Evolutionary conservation across 2,113 vertebrate genomes (phyloP).

Genomic region (Pterocles gutturalis): DNA sequence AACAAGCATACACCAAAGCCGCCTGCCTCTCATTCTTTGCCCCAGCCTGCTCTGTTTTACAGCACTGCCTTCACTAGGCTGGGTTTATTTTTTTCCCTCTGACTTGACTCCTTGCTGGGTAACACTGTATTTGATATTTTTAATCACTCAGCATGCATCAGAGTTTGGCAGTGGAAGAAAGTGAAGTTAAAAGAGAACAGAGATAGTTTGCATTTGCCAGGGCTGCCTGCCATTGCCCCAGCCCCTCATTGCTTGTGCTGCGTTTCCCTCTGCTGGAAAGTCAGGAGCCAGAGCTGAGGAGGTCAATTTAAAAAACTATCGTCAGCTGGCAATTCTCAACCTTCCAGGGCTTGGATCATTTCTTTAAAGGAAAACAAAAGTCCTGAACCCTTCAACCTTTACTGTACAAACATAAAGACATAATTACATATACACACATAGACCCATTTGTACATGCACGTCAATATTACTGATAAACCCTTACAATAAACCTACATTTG

Average conservation of each 20-base stretch:
- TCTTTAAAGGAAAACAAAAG: neutral
- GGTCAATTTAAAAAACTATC: no score
- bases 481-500: accelerated
- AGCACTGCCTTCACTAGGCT: neutral
- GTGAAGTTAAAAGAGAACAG: slow-evolving; percentile 60
- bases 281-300: neutral
- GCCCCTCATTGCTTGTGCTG: neutral
- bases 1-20: accelerated
- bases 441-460: accelerated
- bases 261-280: slow-evolving; percentile 33
- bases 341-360: accelerated
- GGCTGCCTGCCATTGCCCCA: slow-evolving; percentile 62
- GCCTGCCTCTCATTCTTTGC: neutral
- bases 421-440: accelerated
- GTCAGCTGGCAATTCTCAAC: accelerated
- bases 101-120: neutral
- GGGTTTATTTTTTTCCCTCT: neutral
- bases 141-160: slow-evolving; percentile 36
- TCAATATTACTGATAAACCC: neutral
- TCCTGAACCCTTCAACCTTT: neutral
- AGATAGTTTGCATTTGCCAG: slow-evolving; percentile 12
- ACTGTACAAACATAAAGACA: accelerated
- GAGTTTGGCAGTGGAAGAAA: slow-evolving; percentile 79
- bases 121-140: slow-evolving; percentile 59
- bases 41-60: neutral